Base-by-base conservation (phyloP, 2,113 vertebrate genomes). In the Pangasianodon hypophthalmus region DNA sequence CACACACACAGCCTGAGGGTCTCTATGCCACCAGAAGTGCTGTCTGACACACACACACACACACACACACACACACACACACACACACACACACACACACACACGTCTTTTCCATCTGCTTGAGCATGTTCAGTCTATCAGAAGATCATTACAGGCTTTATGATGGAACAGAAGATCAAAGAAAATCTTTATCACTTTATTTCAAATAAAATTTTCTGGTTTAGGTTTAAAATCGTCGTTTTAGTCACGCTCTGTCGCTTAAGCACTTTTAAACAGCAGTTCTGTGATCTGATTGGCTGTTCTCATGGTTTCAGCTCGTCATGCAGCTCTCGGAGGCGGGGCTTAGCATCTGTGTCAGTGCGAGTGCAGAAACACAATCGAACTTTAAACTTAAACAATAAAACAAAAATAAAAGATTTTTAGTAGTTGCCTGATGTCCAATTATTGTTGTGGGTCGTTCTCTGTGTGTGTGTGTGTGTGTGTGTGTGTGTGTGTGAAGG, bases 11-110 rank as follows among this genome's bases (percentile, higher is more conserved):
- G 87, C 89, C 87, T 75, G 82, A 79, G 88, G 91, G 90, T 29
- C 69, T 79, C 84, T 87, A 80, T 92, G 90, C 87, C 88, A 91
- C 87, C 88, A 89, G 84, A 91, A 87, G 88, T 87, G 84, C 80
- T 41, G 89, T 87, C 86, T 88, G 71, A 75, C 75, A 82, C 71
- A 67, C 86, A 84, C 86, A 87, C 80, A 48, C 85, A 26, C 85
- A 56, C 64, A 73, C 41, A 10, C 41, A 46, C 41, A 10, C 73
- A 46, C 73, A 24, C 73, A 26, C 21, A 11, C 44, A 77, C 73
- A 44, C 37, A 75, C 71, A 77, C 41, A 77, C 73, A 77, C 73
- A 48, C 44, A 48, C 73, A 77, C 71, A 41, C 18, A 7, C 3
- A 46, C 73, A 77, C 7, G 7, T 26, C 41, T 26, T 26, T 67